Conservation (phyloP, 2,113 vertebrate species). For the Bubo bubo region DNA sequence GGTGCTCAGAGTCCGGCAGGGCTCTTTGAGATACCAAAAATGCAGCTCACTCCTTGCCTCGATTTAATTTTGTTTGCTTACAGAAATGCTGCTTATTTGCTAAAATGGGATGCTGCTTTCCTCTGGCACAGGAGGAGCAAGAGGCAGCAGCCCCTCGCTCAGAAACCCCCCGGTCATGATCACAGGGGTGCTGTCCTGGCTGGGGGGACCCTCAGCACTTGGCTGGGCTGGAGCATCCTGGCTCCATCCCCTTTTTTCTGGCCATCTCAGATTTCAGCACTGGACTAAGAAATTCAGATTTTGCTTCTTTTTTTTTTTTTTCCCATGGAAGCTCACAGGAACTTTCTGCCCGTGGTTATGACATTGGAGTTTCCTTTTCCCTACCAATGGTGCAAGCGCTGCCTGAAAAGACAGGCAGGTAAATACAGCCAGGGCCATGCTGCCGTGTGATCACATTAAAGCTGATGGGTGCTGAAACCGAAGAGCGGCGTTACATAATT, state of each 20-base stretch:
- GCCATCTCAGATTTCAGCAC: background rate
- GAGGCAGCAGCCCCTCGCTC: rapidly evolving
- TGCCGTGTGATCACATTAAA: background rate
- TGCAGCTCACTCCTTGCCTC: background rate
- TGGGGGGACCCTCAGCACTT: background rate
- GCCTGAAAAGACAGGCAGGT: background rate
- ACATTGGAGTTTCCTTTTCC: background rate
- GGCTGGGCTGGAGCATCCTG: background rate
- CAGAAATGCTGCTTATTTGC: background rate
- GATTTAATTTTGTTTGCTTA: background rate
- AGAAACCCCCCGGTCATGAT: background rate
- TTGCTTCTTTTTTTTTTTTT: background rate
- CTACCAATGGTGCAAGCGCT: rapidly evolving
- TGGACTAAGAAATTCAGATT: background rate
- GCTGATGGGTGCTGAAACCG: constrained; percentile 27
- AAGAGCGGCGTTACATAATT: constrained; percentile 57
- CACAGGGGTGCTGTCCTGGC: background rate
- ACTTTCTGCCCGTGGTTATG: background rate
- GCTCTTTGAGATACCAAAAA: background rate
- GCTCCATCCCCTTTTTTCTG: background rate
- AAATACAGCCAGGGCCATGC: background rate
- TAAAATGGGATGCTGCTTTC: background rate
- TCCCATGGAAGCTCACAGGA: too few species aligned
- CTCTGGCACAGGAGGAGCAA: background rate
- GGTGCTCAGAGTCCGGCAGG: background rate